Conservation (phyloP, 2,888 invertebrate species). For the Tillus elongatus region DNA sequence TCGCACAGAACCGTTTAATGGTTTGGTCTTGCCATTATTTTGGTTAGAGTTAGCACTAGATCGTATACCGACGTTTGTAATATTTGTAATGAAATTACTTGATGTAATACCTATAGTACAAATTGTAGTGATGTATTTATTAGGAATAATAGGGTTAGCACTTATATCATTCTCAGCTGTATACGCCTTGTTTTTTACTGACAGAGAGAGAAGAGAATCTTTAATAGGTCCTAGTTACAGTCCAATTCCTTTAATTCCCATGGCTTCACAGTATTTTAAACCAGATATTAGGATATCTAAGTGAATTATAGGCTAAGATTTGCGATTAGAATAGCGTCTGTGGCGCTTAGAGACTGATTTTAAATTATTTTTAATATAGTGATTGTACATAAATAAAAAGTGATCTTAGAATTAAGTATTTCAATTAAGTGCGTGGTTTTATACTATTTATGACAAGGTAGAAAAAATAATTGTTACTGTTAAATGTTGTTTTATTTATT, state of each 20-base stretch:
- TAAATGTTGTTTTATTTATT: no score
- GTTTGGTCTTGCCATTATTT: conserved; percentile 57
- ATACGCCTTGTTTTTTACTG: conserved; percentile 15
- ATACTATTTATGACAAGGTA: no score
- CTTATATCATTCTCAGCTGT: conserved; percentile 32
- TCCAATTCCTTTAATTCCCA: conserved; percentile 34
- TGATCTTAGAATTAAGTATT: conserved; percentile 3
- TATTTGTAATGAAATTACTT: conserved; percentile 23
- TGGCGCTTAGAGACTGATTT: conserved; percentile 29
- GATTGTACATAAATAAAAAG: conserved; percentile 6
- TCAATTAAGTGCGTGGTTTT: no score
- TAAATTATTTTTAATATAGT: conserved; percentile 23
- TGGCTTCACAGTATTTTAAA: conserved; percentile 29
- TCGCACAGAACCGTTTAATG: conserved; percentile 52
- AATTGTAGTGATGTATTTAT: conserved; percentile 27
- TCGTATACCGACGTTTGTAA: conserved; percentile 26
- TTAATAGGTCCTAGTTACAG: conserved; percentile 12
- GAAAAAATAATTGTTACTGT: no score
- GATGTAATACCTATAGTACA: conserved; percentile 27
- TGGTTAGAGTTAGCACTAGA: conserved; percentile 56
- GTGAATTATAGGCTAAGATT: conserved; percentile 19
- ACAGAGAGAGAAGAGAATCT: background rate
- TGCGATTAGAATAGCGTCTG: no score
- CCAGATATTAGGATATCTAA: conserved; percentile 26
- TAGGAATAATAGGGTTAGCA: conserved; percentile 31